Base-by-base conservation (phyloP, 2,797 vertebrate species). In the Sebastes hubbsi region DNA sequence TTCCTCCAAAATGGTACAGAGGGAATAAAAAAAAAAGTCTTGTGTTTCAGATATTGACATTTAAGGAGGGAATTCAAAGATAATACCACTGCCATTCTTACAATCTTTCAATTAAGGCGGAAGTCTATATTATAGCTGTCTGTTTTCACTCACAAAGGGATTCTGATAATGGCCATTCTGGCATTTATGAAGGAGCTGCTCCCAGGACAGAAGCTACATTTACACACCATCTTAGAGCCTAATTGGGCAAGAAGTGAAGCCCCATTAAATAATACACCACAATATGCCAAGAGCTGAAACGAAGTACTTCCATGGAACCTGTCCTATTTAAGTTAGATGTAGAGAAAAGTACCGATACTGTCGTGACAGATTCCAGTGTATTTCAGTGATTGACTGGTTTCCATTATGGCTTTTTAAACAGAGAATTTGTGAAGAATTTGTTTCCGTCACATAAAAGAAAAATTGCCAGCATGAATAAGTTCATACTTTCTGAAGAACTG, bases 131-230 rank as follows among this genome's bases (percentile, higher is more conserved):
- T 85, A 86, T 87, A 87, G 77, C 88, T 79, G 91, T 91, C 92
- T 90, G 90, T 90, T 94, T 93, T 84, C 87, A 87, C 84, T 94
- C 89, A 91, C 85, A 85, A 84, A 88, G 82, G 65, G 55, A 87
- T 88, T 85, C 73, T 87, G 83, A 87, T 95, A 95, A 96, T 96
- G 94, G 92, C 90, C 92, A 76, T 72, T 72, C 82, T 96, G 95
- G 92, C 95, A 96, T 96, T 96, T 95, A 85, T 94, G 82, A 82
- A 74, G 79, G 85, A 94, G 89, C 82, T 89, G 86, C 87, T 88
- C 78, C 85, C 73, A 32, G 87, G 78, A 75, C 86, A 90, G 85
- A 73, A 85, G 84, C 81, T 93, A 87, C 86, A 82, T 91, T 94
- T 91, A 91, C 89, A 95, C 90, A 91, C 85, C 81, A 86, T 86